These are phyloP conservation scores for Drosophila sproati DNA, from an alignment of 1,140 invertebrate species.

Conservation along the genomic window DNA sequence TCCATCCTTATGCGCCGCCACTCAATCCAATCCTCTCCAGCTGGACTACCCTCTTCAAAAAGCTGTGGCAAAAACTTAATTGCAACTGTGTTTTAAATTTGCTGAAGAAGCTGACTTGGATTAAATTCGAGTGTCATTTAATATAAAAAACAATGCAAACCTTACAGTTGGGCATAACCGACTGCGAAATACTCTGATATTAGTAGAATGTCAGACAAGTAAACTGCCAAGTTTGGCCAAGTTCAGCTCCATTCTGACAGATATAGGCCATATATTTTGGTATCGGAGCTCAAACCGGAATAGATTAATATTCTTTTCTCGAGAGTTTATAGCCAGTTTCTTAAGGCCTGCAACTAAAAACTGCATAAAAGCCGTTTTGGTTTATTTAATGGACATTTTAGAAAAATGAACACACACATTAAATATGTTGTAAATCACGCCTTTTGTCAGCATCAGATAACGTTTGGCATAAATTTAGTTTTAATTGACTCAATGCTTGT, in stretches of 20 bases:
- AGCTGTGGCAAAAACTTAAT: conserved; percentile 37
- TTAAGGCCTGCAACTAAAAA: not conserved
- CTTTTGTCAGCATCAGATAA: conserved; percentile 76
- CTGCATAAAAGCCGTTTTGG: not conserved
- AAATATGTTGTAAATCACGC: conserved; percentile 63
- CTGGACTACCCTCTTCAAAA: conserved; percentile 1
- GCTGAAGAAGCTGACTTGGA: not conserved
- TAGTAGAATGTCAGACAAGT: too few species aligned
- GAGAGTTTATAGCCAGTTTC: conserved; percentile 9
- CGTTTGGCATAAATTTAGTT: conserved; percentile 72
- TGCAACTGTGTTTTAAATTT: conserved; percentile 17
- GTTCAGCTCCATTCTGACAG: too few species aligned
- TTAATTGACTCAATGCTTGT: conserved; percentile 81
- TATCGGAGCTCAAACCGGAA: too few species aligned
- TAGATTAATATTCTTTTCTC: not conserved
- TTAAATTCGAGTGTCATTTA: not conserved
- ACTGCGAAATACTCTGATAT: too few species aligned
- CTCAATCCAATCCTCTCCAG: not conserved
- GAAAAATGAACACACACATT: conserved; percentile 16
- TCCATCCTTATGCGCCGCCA: not conserved
- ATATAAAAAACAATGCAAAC: too few species aligned
- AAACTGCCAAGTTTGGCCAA: too few species aligned
- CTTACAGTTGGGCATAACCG: too few species aligned
- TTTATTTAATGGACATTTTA: conserved; percentile 11
- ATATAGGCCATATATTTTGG: too few species aligned